Evolutionary conservation across 2,888 invertebrate species (phyloP).

Genomic region (Scaptomyza parva): DNA sequence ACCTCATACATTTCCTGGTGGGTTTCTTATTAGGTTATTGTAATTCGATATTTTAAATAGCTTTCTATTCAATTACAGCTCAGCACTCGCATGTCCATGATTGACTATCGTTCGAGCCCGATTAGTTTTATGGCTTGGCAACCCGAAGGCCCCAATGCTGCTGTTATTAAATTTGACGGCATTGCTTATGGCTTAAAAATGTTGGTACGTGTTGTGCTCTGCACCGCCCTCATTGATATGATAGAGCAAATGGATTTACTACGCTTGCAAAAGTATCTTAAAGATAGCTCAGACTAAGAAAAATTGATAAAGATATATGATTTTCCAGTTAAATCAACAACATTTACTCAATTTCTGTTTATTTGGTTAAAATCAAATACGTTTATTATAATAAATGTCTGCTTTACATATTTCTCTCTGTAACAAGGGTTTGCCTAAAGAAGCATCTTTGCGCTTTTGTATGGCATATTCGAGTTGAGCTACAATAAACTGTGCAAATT

Average conservation of each 20-base stretch:
- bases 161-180: not conserved
- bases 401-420: not conserved
- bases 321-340: not conserved
- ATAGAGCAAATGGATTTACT: slow-evolving; percentile 38
- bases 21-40: not conserved
- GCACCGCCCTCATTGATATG: slow-evolving; percentile 32
- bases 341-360: not conserved
- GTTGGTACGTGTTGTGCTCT: slow-evolving; percentile 34
- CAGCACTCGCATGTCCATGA: slow-evolving; percentile 12
- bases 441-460: slow-evolving; percentile 10
- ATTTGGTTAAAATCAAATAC: not conserved
- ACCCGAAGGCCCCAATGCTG: not conserved
- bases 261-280: slow-evolving; percentile 13
- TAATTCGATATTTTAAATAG: not conserved
- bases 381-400: not conserved
- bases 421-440: not conserved
- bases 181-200: slow-evolving; percentile 23
- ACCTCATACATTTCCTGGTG: slow-evolving; percentile 48
- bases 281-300: not conserved
- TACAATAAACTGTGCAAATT: slow-evolving; percentile 66
- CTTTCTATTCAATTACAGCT: slow-evolving; percentile 24
- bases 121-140: slow-evolving; percentile 40
- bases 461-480: slow-evolving; percentile 12
- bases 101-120: slow-evolving; percentile 25
- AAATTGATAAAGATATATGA: too few relatives aligned